Evolutionary conservation across 1,140 invertebrate genomes (phyloP).

Genomic region (Sycobia sp.): DNA sequence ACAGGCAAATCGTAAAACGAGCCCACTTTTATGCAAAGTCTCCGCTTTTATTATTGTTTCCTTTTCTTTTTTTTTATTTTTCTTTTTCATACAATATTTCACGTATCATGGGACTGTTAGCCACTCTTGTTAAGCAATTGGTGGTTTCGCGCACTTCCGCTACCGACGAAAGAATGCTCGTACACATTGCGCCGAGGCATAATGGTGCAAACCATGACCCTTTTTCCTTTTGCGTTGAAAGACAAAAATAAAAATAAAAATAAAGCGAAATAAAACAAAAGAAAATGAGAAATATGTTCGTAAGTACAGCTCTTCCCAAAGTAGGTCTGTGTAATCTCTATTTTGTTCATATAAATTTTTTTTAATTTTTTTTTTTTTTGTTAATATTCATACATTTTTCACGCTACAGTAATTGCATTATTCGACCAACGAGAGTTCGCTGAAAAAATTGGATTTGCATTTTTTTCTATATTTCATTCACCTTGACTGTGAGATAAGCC

Average conservation of each 20-base stretch:
- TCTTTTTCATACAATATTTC: background rate
- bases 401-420: constrained; percentile 31
- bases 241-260: too few relatives aligned
- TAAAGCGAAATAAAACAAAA: background rate
- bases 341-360: constrained; percentile 2
- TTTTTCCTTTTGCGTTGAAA: too few relatives aligned
- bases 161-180: constrained; percentile 37
- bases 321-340: constrained; percentile 12
- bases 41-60: too few relatives aligned
- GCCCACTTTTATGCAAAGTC: background rate
- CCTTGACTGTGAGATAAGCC: constrained; percentile 11
- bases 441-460: constrained; percentile 9
- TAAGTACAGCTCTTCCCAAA: background rate
- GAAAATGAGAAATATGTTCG: too few relatives aligned
- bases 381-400: constrained; percentile 29
- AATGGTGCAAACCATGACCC: background rate
- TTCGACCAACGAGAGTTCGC: constrained; percentile 12
- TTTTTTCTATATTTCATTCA: constrained; percentile 13
- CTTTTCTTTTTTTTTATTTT: background rate
- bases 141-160: constrained; percentile 29
- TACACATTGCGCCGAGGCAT: constrained; percentile 9
- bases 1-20: constrained; percentile 4
- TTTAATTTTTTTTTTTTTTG: background rate
- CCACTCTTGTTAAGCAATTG: constrained; percentile 13
- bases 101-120: constrained; percentile 6